Percentiles rank a stretch among this genome's conserved stretches.
Evolutionary conservation across 2,888 invertebrate genomes (phyloP).

Genomic region (Crepidodera aurea): DNA sequence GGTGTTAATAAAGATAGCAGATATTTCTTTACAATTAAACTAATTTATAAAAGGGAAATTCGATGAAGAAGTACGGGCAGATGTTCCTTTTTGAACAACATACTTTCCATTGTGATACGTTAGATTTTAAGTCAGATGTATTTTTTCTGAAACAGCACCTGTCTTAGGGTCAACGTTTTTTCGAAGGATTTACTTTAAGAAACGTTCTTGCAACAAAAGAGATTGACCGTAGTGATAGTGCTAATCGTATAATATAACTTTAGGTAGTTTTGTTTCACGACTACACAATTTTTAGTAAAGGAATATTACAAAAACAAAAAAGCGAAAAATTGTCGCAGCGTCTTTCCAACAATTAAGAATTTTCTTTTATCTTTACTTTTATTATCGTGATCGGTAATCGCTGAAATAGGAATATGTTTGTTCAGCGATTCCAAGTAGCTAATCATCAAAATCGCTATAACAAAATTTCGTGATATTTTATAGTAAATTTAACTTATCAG

Average conservation of each 20-base stretch:
- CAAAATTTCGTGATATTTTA: too few relatives aligned
- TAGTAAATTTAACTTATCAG: too few relatives aligned
- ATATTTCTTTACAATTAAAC: not conserved
- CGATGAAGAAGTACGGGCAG: conserved; percentile 18
- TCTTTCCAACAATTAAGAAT: too few relatives aligned
- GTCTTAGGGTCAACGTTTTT: conserved; percentile 17
- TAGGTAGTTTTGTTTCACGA: conserved; percentile 5
- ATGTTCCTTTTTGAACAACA: conserved; percentile 15
- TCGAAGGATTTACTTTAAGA: conserved; percentile 20
- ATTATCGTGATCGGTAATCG: too few relatives aligned
- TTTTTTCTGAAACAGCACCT: conserved; percentile 17
- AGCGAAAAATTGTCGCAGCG: too few relatives aligned
- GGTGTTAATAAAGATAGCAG: not conserved
- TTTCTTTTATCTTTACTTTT: too few relatives aligned
- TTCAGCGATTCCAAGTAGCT: too few relatives aligned
- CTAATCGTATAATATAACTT: conserved; percentile 1
- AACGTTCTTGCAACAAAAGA: conserved; percentile 6
- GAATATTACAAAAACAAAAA: too few relatives aligned
- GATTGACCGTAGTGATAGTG: conserved; percentile 9
- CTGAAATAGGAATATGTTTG: too few relatives aligned
- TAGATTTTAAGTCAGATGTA: conserved; percentile 14
- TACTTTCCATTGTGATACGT: conserved; percentile 12
- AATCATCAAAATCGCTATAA: too few relatives aligned
- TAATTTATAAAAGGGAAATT: conserved; percentile 17
- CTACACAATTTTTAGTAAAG: not conserved